These are phyloP conservation scores for Macrophya annulata DNA, from an alignment of 2,888 invertebrate species.

Conservation along the genomic window DNA sequence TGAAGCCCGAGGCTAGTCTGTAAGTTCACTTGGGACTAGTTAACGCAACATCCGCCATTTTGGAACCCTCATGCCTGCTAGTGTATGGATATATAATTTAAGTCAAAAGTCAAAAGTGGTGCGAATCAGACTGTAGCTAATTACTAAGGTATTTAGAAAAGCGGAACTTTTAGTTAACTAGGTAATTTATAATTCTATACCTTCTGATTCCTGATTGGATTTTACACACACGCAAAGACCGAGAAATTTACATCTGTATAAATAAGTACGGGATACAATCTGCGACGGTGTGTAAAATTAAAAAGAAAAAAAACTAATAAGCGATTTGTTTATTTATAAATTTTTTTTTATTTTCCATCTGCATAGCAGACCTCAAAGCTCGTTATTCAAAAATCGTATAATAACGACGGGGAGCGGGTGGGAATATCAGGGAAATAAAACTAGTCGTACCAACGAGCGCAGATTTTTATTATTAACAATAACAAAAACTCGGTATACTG, in stretches of 20 bases:
- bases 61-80: not conserved
- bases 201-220: not conserved
- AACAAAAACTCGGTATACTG: not conserved
- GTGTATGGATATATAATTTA: not conserved
- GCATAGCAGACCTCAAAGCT: not conserved
- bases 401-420: not conserved
- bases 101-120: not conserved
- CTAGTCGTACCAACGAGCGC: not conserved
- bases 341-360: too few species aligned
- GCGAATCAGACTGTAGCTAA: not conserved
- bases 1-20: not conserved
- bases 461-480: not conserved
- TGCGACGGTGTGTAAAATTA: not conserved
- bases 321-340: not conserved
- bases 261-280: too few species aligned
- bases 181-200: not conserved
- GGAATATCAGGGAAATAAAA: slow-evolving; percentile 12
- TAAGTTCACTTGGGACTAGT: not conserved
- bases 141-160: not conserved
- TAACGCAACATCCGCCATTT: not conserved
- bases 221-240: not conserved
- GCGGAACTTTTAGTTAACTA: not conserved
- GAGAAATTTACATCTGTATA: not conserved
- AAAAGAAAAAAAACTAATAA: not conserved
- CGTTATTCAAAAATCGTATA: slow-evolving; percentile 30